A percentile compares a stretch with the other conserved stretches of the same genome.
Evolutionary conservation across 2,888 invertebrate species (phyloP).

Genomic region (Thymelicus sylvestris): DNA sequence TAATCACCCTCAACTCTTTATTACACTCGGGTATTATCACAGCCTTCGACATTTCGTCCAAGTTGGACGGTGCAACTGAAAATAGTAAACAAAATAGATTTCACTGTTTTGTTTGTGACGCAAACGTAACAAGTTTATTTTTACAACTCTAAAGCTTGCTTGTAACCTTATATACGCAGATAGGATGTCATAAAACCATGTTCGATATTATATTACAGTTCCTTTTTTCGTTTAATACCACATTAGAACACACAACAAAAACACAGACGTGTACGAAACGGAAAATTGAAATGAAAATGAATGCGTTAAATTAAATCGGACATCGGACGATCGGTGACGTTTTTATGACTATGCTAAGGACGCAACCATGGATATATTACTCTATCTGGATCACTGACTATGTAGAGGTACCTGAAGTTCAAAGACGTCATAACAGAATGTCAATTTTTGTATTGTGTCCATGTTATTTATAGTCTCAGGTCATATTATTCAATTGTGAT

Average conservation of each 20-base stretch:
- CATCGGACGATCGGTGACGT: conserved; percentile 51
- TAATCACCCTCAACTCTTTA: conserved; percentile 69
- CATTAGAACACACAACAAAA: conserved; percentile 54
- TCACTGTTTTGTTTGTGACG: conserved; percentile 77
- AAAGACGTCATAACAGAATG: too few relatives aligned
- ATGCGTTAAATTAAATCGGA: conserved; percentile 57
- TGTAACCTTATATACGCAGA: conserved; percentile 40
- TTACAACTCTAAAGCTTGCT: conserved; percentile 63
- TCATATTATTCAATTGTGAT: too few relatives aligned
- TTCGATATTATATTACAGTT: conserved; percentile 37
- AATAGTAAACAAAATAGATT: conserved; percentile 72
- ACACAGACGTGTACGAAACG: conserved; percentile 56
- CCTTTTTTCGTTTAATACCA: conserved; percentile 47
- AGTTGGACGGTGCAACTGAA: conserved; percentile 47
- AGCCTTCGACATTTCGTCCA: conserved; percentile 75
- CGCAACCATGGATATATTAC: not conserved
- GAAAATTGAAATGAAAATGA: conserved; percentile 59
- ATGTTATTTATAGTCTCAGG: too few relatives aligned
- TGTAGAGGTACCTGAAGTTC: too few relatives aligned
- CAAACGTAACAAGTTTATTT: conserved; percentile 71
- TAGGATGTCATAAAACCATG: conserved; percentile 72
- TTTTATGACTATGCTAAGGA: conserved; percentile 24
- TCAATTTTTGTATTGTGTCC: too few relatives aligned
- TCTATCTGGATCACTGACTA: too few relatives aligned
- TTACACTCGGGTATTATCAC: conserved; percentile 72